Evolutionary conservation across 2,797 vertebrate species (phyloP).

Genomic region (Chloroceryle inda): DNA sequence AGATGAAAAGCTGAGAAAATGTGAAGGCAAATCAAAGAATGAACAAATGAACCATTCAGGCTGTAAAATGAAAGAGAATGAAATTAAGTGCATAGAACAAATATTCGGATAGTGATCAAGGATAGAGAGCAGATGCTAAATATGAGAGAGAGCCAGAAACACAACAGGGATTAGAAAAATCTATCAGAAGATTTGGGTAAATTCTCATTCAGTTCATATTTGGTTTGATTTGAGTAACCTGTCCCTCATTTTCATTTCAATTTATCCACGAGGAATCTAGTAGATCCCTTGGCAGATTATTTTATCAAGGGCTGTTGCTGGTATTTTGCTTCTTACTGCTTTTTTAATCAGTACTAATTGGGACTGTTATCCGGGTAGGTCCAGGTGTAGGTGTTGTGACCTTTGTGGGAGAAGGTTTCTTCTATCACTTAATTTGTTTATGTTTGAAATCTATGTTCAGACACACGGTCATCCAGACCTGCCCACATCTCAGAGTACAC

Average conservation of each 20-base stretch:
- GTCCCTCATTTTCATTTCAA: constrained; percentile 30
- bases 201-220: background rate
- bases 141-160: constrained; percentile 58
- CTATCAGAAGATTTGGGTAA: constrained; percentile 48
- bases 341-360: constrained; percentile 19
- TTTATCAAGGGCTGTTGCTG: background rate
- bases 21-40: constrained; percentile 59
- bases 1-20: constrained; percentile 64
- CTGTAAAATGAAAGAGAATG: constrained; percentile 64
- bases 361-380: background rate
- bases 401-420: constrained; percentile 33
- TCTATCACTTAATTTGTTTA: constrained; percentile 31
- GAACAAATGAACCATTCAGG: constrained; percentile 43
- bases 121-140: constrained; percentile 73
- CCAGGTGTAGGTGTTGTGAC: background rate
- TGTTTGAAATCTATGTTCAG: constrained; percentile 30
- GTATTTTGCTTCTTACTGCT: background rate
- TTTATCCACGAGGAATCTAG: background rate
- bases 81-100: constrained; percentile 69
- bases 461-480: background rate
- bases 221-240: constrained; percentile 22
- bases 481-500: background rate
- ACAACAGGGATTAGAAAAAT: constrained; percentile 64
- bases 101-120: constrained; percentile 59
- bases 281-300: background rate